These are phyloP conservation scores for Lasioglossum leucozonium DNA, from an alignment of 2,888 invertebrate genomes.

Conservation along the genomic window DNA sequence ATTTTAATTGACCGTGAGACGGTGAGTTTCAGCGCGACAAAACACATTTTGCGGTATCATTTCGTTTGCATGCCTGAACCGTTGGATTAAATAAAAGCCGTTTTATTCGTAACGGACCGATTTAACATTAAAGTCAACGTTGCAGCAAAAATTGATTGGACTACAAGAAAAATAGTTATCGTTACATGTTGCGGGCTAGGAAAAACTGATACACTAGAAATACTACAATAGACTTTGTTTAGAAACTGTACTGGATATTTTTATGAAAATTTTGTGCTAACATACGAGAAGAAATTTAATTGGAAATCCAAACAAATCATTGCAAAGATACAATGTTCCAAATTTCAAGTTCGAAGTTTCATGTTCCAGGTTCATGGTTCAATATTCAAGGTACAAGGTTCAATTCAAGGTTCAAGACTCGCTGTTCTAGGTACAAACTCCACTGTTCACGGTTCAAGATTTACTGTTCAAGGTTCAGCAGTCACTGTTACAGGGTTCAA, in stretches of 20 bases:
- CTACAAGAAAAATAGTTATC: background rate
- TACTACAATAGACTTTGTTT: background rate
- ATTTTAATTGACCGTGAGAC: constrained; percentile 19
- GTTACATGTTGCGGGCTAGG: background rate
- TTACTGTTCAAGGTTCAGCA: too few species aligned
- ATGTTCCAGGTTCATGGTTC: background rate
- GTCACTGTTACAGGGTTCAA: too few species aligned
- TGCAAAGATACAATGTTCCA: background rate
- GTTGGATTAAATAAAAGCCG: background rate
- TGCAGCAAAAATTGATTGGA: background rate
- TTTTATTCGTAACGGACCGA: background rate
- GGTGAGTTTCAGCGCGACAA: background rate
- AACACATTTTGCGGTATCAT: background rate
- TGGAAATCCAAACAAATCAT: background rate
- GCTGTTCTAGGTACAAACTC: too few species aligned
- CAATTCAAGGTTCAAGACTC: too few species aligned
- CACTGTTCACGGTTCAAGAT: too few species aligned
- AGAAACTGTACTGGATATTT: background rate
- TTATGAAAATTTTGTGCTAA: background rate
- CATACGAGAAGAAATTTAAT: background rate
- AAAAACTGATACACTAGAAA: background rate
- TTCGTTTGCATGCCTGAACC: background rate
- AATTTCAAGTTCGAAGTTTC: too few species aligned
- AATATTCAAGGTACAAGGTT: too few species aligned
- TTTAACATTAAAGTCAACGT: background rate